A percentile compares a stretch with the other conserved stretches of the same genome.
These are phyloP conservation scores for Leptodirus hochenwartii DNA, from an alignment of 2,888 invertebrate species.

Conservation along the genomic window DNA sequence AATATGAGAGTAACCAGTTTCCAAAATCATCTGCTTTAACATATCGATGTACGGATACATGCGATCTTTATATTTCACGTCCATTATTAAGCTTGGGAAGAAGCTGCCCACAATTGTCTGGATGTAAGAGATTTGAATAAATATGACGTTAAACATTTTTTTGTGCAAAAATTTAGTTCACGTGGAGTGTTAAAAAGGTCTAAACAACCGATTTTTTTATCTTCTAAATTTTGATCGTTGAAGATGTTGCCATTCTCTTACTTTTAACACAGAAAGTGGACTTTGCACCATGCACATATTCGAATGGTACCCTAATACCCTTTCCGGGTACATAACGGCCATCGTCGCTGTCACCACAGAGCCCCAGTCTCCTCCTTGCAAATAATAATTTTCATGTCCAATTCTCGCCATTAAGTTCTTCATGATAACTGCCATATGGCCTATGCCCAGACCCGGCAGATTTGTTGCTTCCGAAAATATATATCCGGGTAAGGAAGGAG, in stretches of 20 bases:
- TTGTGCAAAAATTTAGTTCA: too few relatives aligned
- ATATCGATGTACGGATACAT: slow-evolving; percentile 31
- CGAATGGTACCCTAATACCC: slow-evolving; percentile 35
- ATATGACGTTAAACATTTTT: too few relatives aligned
- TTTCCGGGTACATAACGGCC: slow-evolving; percentile 41
- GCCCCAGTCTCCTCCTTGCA: slow-evolving; percentile 77
- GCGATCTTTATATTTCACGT: slow-evolving; percentile 29
- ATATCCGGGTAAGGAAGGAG: slow-evolving; percentile 34
- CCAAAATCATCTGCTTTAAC: slow-evolving; percentile 25
- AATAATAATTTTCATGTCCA: slow-evolving; percentile 43
- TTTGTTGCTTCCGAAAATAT: slow-evolving; percentile 35
- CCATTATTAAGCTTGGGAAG: slow-evolving; percentile 38
- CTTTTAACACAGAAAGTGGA: slow-evolving; percentile 18
- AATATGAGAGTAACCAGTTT: slow-evolving; percentile 49
- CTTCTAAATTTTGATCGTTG: too few relatives aligned
- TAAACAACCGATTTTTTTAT: too few relatives aligned
- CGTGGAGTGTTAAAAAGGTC: too few relatives aligned
- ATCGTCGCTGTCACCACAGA: slow-evolving; percentile 38
- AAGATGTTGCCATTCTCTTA: too few relatives aligned
- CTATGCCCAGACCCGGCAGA: slow-evolving; percentile 40
- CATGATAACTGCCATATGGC: slow-evolving; percentile 38
- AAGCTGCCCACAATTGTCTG: slow-evolving; percentile 29
- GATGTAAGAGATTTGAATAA: too few relatives aligned
- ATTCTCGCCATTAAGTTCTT: slow-evolving; percentile 53
- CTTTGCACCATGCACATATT: slow-evolving; percentile 35